Conservation (phyloP, 2,113 vertebrate species). For the Ursus arctos region DNA sequence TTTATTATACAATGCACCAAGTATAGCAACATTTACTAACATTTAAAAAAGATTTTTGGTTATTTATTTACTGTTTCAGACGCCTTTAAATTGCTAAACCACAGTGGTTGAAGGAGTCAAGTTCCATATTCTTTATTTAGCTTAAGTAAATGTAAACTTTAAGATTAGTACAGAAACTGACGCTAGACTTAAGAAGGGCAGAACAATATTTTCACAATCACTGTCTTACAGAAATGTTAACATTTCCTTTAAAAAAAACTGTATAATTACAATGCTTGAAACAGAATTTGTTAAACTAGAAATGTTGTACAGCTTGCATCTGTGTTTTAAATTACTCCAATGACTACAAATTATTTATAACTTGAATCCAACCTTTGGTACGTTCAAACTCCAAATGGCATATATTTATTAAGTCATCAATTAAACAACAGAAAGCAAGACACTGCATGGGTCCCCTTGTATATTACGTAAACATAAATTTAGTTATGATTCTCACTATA, state of each 20-base stretch:
- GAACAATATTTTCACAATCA: background rate
- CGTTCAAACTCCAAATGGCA: background rate
- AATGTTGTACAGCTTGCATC: background rate
- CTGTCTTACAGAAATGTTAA: background rate
- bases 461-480: background rate
- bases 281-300: background rate
- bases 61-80: background rate
- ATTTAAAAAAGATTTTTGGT: background rate
- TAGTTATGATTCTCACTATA: background rate
- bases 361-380: background rate
- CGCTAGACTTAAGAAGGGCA: background rate
- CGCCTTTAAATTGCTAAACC: background rate
- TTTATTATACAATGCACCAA: background rate
- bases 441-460: background rate
- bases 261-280: background rate
- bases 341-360: slow-evolving; percentile 30
- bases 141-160: slow-evolving; percentile 16
- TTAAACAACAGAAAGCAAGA: background rate
- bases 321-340: background rate
- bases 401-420: background rate
- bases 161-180: background rate
- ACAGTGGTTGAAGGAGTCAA: background rate
- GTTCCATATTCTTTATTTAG: background rate
- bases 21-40: background rate
- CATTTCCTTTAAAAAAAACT: background rate